These are phyloP conservation scores for Propsilocerus akamusi DNA, from an alignment of 1,140 invertebrate species.

Conservation along the genomic window DNA sequence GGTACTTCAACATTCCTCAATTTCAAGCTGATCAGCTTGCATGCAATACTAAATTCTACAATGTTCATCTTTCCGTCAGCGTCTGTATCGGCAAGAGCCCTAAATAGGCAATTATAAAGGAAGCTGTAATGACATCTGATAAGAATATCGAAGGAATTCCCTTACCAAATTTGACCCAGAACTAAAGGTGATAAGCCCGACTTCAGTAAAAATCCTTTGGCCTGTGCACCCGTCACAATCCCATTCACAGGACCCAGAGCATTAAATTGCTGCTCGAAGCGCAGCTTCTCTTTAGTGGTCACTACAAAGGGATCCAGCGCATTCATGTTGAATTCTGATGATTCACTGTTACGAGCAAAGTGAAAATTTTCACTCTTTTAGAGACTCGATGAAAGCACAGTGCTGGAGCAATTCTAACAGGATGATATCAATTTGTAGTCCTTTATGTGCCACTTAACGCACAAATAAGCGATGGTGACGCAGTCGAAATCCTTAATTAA, in stretches of 20 bases:
- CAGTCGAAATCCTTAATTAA: too few species aligned
- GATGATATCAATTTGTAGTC: neutral
- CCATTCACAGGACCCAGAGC: constrained; percentile 73
- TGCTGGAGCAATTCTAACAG: neutral
- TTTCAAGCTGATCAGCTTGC: constrained; percentile 91
- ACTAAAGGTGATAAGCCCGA: constrained; percentile 75
- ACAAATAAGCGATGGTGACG: neutral
- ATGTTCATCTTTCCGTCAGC: constrained; percentile 93
- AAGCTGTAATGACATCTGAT: constrained; percentile 6
- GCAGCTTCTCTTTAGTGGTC: constrained; percentile 62
- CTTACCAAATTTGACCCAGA: constrained; percentile 87
- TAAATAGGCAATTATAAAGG: constrained; percentile 24
- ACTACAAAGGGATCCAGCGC: constrained; percentile 66
- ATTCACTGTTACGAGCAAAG: too few species aligned
- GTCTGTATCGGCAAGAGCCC: constrained; percentile 86
- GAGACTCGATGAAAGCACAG: neutral
- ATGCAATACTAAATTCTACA: constrained; percentile 93
- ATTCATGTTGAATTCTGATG: constrained; percentile 17
- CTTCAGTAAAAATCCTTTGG: constrained; percentile 82
- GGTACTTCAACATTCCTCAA: constrained; percentile 81
- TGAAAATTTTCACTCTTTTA: neutral
- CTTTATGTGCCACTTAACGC: neutral
- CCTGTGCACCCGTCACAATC: constrained; percentile 82
- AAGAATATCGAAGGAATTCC: constrained; percentile 9
- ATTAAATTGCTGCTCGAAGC: constrained; percentile 85